Evolutionary conservation across 2,888 invertebrate species (phyloP).

Genomic region (Apomyelois bistriatella): DNA sequence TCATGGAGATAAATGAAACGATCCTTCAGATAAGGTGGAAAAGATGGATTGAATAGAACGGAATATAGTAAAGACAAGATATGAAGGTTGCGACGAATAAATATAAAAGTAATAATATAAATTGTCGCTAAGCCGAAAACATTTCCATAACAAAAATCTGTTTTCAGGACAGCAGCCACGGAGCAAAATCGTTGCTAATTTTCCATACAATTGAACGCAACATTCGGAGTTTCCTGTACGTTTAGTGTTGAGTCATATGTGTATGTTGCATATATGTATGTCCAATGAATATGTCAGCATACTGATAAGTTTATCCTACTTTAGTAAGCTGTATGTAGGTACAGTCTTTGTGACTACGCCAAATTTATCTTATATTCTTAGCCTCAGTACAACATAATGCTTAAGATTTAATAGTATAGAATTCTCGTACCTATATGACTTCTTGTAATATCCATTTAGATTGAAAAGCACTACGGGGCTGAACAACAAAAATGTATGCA

Average conservation of each 20-base stretch:
- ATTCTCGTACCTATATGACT: no score
- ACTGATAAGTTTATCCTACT: constrained; percentile 10
- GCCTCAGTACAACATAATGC: no score
- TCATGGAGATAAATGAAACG: no score
- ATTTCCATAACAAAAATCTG: constrained; percentile 13
- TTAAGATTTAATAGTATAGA: no score
- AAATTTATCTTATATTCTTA: no score
- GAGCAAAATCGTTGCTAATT: constrained; percentile 5
- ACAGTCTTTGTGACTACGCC: no score
- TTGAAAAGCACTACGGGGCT: no score
- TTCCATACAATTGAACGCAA: constrained; percentile 6
- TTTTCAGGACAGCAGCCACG: constrained; percentile 1
- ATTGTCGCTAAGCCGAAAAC: constrained; percentile 6
- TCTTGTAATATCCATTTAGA: no score
- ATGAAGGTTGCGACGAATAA: not conserved
- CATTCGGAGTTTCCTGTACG: constrained; percentile 6
- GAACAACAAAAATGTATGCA: no score
- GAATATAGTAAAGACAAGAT: no score
- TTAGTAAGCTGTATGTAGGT: not conserved
- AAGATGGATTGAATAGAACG: no score
- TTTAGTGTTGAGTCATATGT: constrained; percentile 4
- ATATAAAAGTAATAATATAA: not conserved
- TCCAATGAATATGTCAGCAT: constrained; percentile 6
- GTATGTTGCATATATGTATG: constrained; percentile 11
- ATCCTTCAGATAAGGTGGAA: no score